Base-by-base conservation (phyloP, 2,113 vertebrate genomes). In the Otocyon megalotis region DNA sequence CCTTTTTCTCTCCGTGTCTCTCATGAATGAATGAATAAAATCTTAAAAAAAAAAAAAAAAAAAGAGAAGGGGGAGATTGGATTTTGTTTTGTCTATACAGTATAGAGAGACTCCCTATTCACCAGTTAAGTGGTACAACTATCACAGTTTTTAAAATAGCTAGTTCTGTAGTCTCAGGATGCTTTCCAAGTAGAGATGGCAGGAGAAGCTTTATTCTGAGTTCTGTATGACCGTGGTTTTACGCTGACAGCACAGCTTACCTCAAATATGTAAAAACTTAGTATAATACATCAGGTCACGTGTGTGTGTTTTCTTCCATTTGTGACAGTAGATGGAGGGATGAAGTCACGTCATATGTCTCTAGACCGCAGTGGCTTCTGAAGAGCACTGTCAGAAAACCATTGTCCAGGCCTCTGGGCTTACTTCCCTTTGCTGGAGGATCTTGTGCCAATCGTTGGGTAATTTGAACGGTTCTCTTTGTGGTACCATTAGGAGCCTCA, bases 401-500 rank as follows among this genome's bases (percentile, higher is more conserved):
- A 2, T 88, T 10, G 69, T 22, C 35, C 8, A 8, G 83, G 48
- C 32, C 93, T 32, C 28, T 0, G 2, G 58, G 65, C 71, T 95
- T 88, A 5, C 30, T 35, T 50, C 6, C 22, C 77, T 80, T 62
- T 4, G 65, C 11, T 4, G 81, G 67, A 67, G 77, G 58, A 85
- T 67, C 32, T 72, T 19, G 81, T 76, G 48, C 65, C 26, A 1
- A 22, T 84, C 22, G 76, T 50, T 53, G 63, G 60, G 95, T 97
- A 96, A 97, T 96, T 95, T 69, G 95, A 98, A 95, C 90, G 82
- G 96, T 53, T 35, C 60, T 54, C 60, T 90, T 56, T 93, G 97
- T 96, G 86, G 72, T 20, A 43, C 86, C 28, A 0, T 1, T 32
- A 63, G 89, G 92, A 87, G 97, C 58, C 62, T 97, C 97, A 71